Evolutionary conservation across 2,797 vertebrate genomes (phyloP), one percentile per base, ranked within the genome.

Genomic region (Hylomyscus alleni): DNA sequence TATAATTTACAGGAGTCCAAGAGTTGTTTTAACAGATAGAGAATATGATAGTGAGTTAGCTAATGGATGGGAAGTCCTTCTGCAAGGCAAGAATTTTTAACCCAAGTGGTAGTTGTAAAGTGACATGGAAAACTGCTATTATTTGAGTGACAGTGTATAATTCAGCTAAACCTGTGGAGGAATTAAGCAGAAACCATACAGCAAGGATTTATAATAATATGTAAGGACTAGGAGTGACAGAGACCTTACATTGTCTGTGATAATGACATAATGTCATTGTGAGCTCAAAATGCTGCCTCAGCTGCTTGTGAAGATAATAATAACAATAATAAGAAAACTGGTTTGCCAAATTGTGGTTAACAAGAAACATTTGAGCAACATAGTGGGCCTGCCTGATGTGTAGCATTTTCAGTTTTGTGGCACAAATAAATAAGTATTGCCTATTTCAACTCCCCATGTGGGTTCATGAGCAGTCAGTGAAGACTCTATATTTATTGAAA

Each of bases 31-130:
- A 24, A 78, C 89, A 54, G 47, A 62, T 56, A 37, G 20, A 60
- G 29, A 73, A 40, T 78, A 56, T 69, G 44, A 86, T 7, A 72
- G 62, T 44, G 29, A 67, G 34, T 95, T 91, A 83, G 15, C 31
- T 93, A 40, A 72, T 14, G 6, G 11, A 67, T 82, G 5, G 56
- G 9, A 31, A 75, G 9, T n/a, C 65, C 90, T 95, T 89, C 50
- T 80, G 62, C 10, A 40, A 87, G 24, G 9, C 4, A 95, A 89
- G 44, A 91, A 76, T 78, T 93, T 95, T 73, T 87, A 88, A 37
- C 40, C 24, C 69, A 69, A 40, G 19, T 54, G 12, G 1, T 90
- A 47, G 17, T 47, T 75, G 22, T 88, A 7, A 47, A 85, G 40
- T 77, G 81, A 88, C 22, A 29, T 37, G 50, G 26, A 91, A 29